A percentile compares a stretch with the other conserved stretches of the same genome.
These are phyloP conservation scores for Pseudomyrmex concolor DNA, from an alignment of 1,140 invertebrate genomes.

Conservation along the genomic window DNA sequence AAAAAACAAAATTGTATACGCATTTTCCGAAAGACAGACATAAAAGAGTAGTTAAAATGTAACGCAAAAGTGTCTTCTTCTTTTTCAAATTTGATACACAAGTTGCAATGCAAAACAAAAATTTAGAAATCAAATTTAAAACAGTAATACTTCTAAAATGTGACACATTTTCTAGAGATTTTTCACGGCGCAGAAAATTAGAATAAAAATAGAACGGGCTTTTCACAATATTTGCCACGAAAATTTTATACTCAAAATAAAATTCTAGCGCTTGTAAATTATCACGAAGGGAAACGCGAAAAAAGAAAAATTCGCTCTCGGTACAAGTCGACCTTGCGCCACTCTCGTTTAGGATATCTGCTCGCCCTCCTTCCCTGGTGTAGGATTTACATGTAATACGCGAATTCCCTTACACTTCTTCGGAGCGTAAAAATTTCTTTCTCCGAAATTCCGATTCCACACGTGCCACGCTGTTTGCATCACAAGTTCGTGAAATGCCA, in stretches of 20 bases:
- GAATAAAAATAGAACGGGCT: not conserved
- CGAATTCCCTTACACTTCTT: constrained; percentile 14
- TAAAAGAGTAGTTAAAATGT: too few relatives aligned
- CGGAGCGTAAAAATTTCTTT: constrained; percentile 22
- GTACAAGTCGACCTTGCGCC: not conserved
- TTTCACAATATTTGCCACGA: constrained; percentile 25
- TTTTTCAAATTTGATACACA: too few relatives aligned
- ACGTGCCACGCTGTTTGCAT: constrained; percentile 21
- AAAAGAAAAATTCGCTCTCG: constrained; percentile 25
- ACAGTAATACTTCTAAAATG: not conserved
- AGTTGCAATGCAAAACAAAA: not conserved
- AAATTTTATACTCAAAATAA: constrained; percentile 31
- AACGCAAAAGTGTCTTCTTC: too few relatives aligned
- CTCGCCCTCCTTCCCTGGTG: not conserved
- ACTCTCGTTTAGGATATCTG: constrained; percentile 34
- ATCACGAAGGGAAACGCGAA: not conserved
- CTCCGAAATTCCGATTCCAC: constrained; percentile 9
- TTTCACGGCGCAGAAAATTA: constrained; percentile 7
- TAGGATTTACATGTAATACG: constrained; percentile 54
- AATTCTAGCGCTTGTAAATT: constrained; percentile 33
- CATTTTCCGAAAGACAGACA: not conserved
- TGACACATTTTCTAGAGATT: not conserved
- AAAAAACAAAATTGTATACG: not conserved
- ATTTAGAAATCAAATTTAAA: constrained; percentile 8
- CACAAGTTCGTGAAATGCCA: constrained; percentile 20